Base-by-base conservation (phyloP, 2,888 invertebrate species). In the Mythimna loreyi region DNA sequence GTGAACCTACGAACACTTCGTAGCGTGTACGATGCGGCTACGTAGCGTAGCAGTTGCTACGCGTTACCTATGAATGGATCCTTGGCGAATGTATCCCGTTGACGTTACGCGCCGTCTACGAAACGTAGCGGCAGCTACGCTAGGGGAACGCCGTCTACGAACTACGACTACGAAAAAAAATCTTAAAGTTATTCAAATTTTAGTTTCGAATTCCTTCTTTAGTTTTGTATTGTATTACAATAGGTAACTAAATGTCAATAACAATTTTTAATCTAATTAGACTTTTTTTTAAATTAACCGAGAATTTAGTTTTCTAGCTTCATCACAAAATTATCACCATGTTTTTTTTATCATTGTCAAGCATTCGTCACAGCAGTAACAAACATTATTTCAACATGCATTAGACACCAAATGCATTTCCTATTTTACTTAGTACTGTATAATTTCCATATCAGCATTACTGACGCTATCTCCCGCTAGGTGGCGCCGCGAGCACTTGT, bases 401-500 rank as follows among this genome's bases (percentile, higher is more conserved):
- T 45, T n/a, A 43, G 2, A n/a, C n/a, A n/a, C n/a, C 43, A n/a
- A 6, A n/a, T n/a, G 19, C n/a, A 45, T 6, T 45, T 45, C n/a
- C 43, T 45, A 16, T 52, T 3, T n/a, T 75, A 65, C 28, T 61
- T 63, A 33, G 55, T 36, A 23, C n/a, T 11, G 36, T 11, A 65
- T 59, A 60, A 65, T 80, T 83, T 79, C 65, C 82, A 80, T 82
- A 68, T 79, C 67, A 58, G 61, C 69, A 78, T 77, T 70, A 57
- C 79, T 76, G 77, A 84, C 82, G 82, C 78, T 80, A 76, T 86
- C 80, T 75, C 85, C 73, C 88, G 79, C 87, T 89, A 89, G 87
- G 89, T 83, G 88, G 88, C 85, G 88, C 86, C 80, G 83, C 81
- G 78, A 87, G 89, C 89, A 89, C 86, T 61, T 70, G 72, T 68